Percentiles rank a stretch among this genome's conserved stretches.
Conservation (phyloP, 2,888 invertebrate species). For the Galerucella calmariensis region DNA sequence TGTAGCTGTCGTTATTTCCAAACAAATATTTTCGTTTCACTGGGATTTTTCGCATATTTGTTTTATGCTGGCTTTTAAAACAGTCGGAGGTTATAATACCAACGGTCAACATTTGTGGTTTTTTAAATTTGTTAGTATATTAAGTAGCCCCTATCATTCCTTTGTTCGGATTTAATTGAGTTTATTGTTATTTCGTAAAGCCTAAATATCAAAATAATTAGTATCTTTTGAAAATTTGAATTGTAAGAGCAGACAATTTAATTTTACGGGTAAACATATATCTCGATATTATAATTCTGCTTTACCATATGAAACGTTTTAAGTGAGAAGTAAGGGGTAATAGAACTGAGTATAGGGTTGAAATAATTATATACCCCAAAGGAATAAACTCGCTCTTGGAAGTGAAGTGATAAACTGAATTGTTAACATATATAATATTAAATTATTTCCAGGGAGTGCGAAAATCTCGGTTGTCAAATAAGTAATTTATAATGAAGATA, state of each 20-base stretch:
- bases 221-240: too few relatives aligned
- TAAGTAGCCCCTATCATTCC: constrained; percentile 25
- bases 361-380: constrained; percentile 21
- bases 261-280: not conserved
- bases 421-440: constrained; percentile 46
- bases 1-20: too few relatives aligned
- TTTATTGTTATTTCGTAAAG: too few relatives aligned
- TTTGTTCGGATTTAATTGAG: constrained; percentile 13
- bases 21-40: too few relatives aligned
- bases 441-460: constrained; percentile 42
- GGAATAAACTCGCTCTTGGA: not conserved
- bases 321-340: not conserved
- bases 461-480: constrained; percentile 46
- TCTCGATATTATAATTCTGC: not conserved
- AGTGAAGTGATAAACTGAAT: constrained; percentile 36
- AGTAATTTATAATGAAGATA: constrained; percentile 49
- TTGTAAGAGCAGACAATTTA: too few relatives aligned
- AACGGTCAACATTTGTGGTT: constrained; percentile 35
- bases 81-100: constrained; percentile 23
- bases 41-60: too few relatives aligned
- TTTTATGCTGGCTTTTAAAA: too few relatives aligned
- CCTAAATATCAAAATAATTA: too few relatives aligned
- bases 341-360: not conserved
- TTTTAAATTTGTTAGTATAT: constrained; percentile 24
- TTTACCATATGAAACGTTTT: not conserved